Base-by-base conservation (phyloP, 1,140 invertebrate species). In the Diachasmimorpha longicaudata region DNA sequence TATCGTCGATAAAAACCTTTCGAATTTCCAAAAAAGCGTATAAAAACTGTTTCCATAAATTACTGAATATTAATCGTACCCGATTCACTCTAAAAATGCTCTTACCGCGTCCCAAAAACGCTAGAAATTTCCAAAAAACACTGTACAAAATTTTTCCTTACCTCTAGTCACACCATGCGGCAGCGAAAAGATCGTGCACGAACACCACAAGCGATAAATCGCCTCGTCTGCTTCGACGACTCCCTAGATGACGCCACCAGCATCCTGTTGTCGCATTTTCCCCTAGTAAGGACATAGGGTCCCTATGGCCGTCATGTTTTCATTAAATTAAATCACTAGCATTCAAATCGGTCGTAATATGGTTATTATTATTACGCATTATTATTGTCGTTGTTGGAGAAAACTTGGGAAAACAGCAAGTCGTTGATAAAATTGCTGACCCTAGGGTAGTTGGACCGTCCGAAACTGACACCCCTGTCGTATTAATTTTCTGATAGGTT, bases 161-260 rank as follows among this genome's bases (percentile, higher is more conserved):
- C 72, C 72, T 67, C n/a, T 23, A 67, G 42, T 36, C 66, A 48
- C 55, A 58, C 72, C 72, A 68, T 68, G 72, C 58, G 42, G 72
- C 42, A 48, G 10, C 4, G 66, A 68, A 75, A 74, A 69, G 55
- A 46, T 37, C 37, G 63, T 42, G 8, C 66, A n/a, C 46, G 42
- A 48, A 70, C 67, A 37, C 19, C 16, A 70, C 44, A 37, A 25
- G n/a, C 19, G 4, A 0, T 55, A 55, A 19, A 74, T 55, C 8
- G 46, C 48, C 13, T 19, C 48, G 2, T 52, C 48, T 25, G 1
- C 44, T 46, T 16, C 48, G 19, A 63, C 23, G 25, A 25, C 19
- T 21, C 58, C 9, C 21, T 8, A 63, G 58, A 63, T 4, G 1
- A 6, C 58, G 58, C 58, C 58, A 63, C 21, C 23, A 63, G 31